Base-by-base conservation (phyloP, 1,140 invertebrate species). In the Cephus cinctus region DNA sequence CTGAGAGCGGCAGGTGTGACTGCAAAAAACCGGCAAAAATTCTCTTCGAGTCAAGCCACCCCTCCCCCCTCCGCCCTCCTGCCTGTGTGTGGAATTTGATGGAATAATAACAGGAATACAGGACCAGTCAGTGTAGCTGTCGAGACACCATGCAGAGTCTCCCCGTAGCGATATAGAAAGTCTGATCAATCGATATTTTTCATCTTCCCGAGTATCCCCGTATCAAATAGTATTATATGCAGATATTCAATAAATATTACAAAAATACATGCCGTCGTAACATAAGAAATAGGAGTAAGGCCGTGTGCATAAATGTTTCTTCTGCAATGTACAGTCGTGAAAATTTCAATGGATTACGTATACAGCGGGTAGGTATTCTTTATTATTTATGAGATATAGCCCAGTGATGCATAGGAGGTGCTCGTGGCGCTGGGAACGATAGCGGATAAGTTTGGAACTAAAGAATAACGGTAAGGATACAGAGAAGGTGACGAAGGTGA, bases 21-120 rank as follows among this genome's bases (percentile, higher is more conserved):
- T 54, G 50, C 38, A 54, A 52, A 59, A 47, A 48, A 45, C 41
- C 50, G 52, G 38, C 54, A 59, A 59, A 59, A 59, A 59, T 59
- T 59, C 52, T 14, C 47, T 31, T 47, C 38, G 43, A 35, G 43
- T 25, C 14, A 40, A 30, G 15, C 31, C n/a, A n/a, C n/a, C 31
- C 1, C 5, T 5, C 5, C 3, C 1, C 3, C 25, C 14, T 20
- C 4, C 11, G 5, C n/a, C 15, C 8, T 6, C 4, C 16, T 2
- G 20, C 38, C 50, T 18, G 16, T 41, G 23, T 19, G 38, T 31
- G 39, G 43, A 44, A 54, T 58, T 59, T 55, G 56, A 59, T 39
- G 47, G 53, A 58, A 55, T 58, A 59, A 59, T 59, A 59, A 59
- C 47, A 53, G 51, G 35, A 36, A 36, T 11, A 51, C 35, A 34